Base-by-base conservation (phyloP, 2,888 invertebrate genomes). In the Lasioglossum malachurum region DNA sequence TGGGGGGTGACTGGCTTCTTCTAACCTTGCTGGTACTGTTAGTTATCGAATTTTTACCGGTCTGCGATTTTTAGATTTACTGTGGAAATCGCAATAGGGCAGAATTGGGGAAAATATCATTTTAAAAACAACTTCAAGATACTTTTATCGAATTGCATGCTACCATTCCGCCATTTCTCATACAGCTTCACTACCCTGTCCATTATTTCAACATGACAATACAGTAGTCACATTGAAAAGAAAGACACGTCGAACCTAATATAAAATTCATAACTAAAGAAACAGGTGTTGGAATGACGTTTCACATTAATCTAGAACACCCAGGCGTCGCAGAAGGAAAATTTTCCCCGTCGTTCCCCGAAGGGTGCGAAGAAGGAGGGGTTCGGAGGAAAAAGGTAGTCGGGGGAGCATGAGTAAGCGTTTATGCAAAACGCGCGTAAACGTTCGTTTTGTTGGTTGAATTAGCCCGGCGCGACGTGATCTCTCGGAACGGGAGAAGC, bases 401-500 rank as follows among this genome's bases (percentile, higher is more conserved):
- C 60, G 74, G 81, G 88, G 89, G 85, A 85, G 84, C 89, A 88
- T 94, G 94, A 94, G 94, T 93, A 88, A 86, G 92, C 94, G 85
- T 87, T 93, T 94, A 94, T 94, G 94, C 92, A 94, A 94, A 94
- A 94, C 92, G 92, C 83, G 91, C 91, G 92, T 94, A 94, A 94
- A 94, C 93, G 94, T 93, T 92, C 93, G 93, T 94, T 94, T 94
- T 94, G 94, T 94, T 94, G 93, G 92, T 93, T 88, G 94, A 94
- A 94, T 94, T 94, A 94, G 93, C 91, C 88, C 91, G 86, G 75
- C 87, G 85, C 91, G 87, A 76, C 86, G 86, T 80, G 85, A 73
- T 76, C 84, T 76, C 69, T 83, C 71, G 78, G 60, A 64, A 77
- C 78, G 80, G 80, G 71, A 71, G 71, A 41, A n/a, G 0, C n/a